Conservation (phyloP, 2,888 invertebrate species). For the Lithophane socia region DNA sequence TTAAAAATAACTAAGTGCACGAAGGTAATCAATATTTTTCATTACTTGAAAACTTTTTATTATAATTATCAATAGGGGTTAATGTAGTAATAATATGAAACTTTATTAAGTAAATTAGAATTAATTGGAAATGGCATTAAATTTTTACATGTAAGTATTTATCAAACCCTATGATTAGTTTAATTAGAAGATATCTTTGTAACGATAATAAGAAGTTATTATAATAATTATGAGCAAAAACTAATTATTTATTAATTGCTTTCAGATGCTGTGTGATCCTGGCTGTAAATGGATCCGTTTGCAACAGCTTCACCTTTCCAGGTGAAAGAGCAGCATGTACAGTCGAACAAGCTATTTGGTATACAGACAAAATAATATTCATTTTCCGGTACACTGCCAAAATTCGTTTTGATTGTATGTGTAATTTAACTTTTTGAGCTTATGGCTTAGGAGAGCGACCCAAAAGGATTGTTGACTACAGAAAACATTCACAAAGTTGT, state of each 20-base stretch:
- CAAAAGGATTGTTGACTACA: too few relatives aligned
- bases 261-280: slow-evolving; percentile 6
- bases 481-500: too few relatives aligned
- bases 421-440: too few relatives aligned
- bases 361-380: too few relatives aligned
- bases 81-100: neutral
- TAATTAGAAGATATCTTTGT: slow-evolving; percentile 10
- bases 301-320: neutral
- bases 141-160: neutral
- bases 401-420: too few relatives aligned
- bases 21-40: slow-evolving; percentile 23
- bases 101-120: slow-evolving; percentile 8
- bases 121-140: neutral
- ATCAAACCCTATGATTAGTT: slow-evolving; percentile 11
- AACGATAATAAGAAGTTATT: neutral
- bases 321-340: too few relatives aligned
- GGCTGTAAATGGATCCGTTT: neutral
- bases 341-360: too few relatives aligned
- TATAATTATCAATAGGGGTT: neutral
- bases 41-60: slow-evolving; percentile 12
- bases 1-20: slow-evolving; percentile 15
- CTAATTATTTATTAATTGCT: neutral
- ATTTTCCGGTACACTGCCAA: too few relatives aligned
- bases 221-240: neutral
- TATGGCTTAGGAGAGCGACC: too few relatives aligned